These are phyloP conservation scores for Eilema depressum DNA, from an alignment of 2,888 invertebrate species.

Conservation along the genomic window DNA sequence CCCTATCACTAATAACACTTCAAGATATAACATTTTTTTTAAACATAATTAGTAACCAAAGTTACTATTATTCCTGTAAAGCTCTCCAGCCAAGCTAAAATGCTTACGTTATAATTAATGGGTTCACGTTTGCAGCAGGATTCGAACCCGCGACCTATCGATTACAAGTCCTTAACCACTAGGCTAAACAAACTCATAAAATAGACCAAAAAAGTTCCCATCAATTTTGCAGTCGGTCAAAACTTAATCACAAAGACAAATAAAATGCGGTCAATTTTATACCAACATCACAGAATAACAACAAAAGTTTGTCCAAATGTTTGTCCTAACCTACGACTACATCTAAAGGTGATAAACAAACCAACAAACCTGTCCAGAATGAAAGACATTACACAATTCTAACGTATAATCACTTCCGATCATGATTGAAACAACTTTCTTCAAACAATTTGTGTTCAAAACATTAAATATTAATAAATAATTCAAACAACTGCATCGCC, in stretches of 20 bases:
- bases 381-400: conserved; percentile 95
- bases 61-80: no score
- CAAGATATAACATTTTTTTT: no score
- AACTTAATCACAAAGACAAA: not conserved
- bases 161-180: not conserved
- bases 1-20: no score
- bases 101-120: not conserved
- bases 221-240: not conserved
- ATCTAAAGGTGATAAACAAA: not conserved
- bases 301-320: conserved; percentile 24
- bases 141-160: not conserved
- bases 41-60: no score
- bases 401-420: conserved; percentile 94
- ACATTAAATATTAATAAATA: conserved; percentile 49
- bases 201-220: not conserved
- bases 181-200: not conserved
- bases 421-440: conserved; percentile 82
- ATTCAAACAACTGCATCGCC: conserved; percentile 54
- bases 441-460: conserved; percentile 34
- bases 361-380: conserved; percentile 93
- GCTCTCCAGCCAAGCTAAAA: no score
- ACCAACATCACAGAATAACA: conserved; percentile 8
- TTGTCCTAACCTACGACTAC: no score
- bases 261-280: conserved; percentile 2
- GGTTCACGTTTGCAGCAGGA: not conserved